phyloP scores from a whole-genome alignment of 2,888 invertebrate species.

The Troides oblongomaculatus region DNA sequence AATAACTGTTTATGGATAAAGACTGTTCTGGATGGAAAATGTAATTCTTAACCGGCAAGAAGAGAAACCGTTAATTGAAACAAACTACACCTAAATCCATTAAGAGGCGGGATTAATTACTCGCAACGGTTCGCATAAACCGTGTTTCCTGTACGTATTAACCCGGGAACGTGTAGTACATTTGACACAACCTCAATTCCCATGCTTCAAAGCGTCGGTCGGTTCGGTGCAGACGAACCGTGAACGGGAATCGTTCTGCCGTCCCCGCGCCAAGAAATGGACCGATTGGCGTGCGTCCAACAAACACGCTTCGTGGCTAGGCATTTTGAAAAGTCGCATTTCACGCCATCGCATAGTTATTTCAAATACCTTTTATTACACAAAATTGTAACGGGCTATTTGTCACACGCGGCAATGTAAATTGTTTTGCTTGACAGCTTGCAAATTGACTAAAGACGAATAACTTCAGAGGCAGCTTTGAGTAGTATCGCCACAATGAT shows the following conservation, averaged over 20 bases:
- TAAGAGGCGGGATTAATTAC: conserved; percentile 66
- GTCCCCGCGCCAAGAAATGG: conserved; percentile 65
- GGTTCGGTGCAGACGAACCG: conserved; percentile 67
- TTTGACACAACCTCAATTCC: conserved; percentile 63
- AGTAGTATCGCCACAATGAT: conserved; percentile 45
- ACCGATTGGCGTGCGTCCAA: conserved; percentile 69
- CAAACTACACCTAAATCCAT: conserved; percentile 51
- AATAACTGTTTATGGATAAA: background rate
- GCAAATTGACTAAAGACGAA: conserved; percentile 59
- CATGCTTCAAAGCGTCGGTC: conserved; percentile 68
- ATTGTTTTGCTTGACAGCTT: conserved; percentile 65
- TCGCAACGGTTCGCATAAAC: conserved; percentile 63
- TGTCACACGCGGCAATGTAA: conserved; percentile 62
- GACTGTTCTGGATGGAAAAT: background rate
- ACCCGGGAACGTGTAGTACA: conserved; percentile 46
- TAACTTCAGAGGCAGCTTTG: conserved; percentile 46
- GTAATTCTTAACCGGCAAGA: conserved; percentile 38
- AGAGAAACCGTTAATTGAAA: conserved; percentile 37
- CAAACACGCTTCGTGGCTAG: conserved; percentile 33
- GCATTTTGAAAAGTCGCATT: conserved; percentile 53
- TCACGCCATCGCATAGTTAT: conserved; percentile 44
- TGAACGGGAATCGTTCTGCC: conserved; percentile 69
- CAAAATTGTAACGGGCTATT: conserved; percentile 62
- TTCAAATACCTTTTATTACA: conserved; percentile 54
- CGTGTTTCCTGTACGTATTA: conserved; percentile 58